Conservation (phyloP, 2,888 invertebrate species). For the Anorthoa munda region DNA sequence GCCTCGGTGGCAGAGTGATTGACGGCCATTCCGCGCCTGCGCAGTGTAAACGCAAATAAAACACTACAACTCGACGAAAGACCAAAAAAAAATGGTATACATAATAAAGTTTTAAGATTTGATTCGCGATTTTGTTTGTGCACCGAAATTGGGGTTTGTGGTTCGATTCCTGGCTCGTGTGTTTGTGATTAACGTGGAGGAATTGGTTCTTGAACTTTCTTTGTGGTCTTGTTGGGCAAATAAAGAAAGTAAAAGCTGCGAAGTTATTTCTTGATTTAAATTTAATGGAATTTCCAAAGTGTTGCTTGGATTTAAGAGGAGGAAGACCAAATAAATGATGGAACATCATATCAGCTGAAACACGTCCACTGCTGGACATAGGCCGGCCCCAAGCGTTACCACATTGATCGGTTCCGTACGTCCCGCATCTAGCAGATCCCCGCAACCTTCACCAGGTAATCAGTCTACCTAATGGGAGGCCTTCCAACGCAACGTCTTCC, state of each 20-base stretch:
- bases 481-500: no score
- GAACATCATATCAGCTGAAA: no score
- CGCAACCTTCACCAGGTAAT: no score
- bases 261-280: constrained; percentile 19
- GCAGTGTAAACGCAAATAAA: constrained; percentile 69
- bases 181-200: constrained; percentile 48
- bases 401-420: no score
- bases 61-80: constrained; percentile 53
- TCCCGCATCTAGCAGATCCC: no score
- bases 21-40: constrained; percentile 70
- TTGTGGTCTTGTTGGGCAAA: constrained; percentile 12
- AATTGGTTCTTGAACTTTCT: constrained; percentile 44
- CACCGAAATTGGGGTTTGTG: constrained; percentile 52
- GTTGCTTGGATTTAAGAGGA: background rate
- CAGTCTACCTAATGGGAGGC: no score
- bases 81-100: constrained; percentile 56
- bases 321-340: no score
- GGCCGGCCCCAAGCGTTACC: no score
- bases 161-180: constrained; percentile 37
- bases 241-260: background rate
- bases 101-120: constrained; percentile 66
- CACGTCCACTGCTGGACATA: no score
- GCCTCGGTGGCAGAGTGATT: constrained; percentile 70
- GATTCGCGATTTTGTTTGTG: constrained; percentile 60
- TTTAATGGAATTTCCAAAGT: background rate